phyloP scores from a whole-genome alignment of 2,797 vertebrate species.

The Anabas testudineus region DNA sequence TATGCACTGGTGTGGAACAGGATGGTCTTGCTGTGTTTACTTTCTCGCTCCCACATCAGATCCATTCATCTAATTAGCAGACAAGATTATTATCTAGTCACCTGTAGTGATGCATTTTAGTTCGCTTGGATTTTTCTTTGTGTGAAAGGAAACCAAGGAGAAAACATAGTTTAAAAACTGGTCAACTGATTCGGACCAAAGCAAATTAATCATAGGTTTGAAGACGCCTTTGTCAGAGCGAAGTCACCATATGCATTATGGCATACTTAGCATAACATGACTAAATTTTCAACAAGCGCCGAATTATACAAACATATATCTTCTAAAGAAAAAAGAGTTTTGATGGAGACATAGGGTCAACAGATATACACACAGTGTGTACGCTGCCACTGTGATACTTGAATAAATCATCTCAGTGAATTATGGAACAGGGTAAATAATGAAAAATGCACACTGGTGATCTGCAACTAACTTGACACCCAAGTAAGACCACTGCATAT shows the following conservation, averaged over 20 bases:
- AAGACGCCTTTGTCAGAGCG: no score
- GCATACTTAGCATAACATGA: conserved; percentile 20
- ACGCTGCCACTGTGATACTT: conserved; percentile 12
- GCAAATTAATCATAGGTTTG: no score
- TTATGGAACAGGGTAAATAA: conserved; percentile 66
- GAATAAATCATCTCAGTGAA: conserved; percentile 57
- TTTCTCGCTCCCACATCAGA: no score
- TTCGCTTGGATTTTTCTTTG: no score
- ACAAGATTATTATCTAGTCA: no score
- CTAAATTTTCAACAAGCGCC: neutral
- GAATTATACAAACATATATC: neutral
- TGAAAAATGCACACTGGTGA: conserved; percentile 42
- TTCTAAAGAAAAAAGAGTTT: neutral
- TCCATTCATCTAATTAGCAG: no score
- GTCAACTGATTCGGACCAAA: no score
- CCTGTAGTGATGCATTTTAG: no score
- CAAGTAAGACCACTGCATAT: conserved; percentile 27
- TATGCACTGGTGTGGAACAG: no score
- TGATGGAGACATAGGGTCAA: conserved; percentile 5
- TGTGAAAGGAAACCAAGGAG: no score
- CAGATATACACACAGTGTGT: neutral
- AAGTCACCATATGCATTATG: neutral
- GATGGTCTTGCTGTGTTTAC: no score
- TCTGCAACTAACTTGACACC: conserved; percentile 42
- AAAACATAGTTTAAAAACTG: no score